A percentile compares a stretch with the other conserved stretches of the same genome.
phyloP scores from a whole-genome alignment of 2,113 vertebrate species.

The Ochotona princeps region DNA sequence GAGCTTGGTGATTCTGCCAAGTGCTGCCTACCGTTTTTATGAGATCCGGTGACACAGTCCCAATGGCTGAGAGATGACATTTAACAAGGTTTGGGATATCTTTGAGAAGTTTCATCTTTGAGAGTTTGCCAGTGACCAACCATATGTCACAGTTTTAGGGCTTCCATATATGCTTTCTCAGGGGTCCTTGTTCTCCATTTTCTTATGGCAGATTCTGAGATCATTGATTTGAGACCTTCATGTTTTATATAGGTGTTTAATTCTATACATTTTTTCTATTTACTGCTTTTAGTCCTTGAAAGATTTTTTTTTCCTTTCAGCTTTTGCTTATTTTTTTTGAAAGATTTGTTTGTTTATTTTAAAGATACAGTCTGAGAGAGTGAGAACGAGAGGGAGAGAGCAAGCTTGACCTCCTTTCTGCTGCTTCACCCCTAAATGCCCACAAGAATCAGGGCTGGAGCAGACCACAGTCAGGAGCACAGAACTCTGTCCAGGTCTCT shows the following conservation, averaged over 20 bases:
- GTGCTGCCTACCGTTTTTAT: not conserved
- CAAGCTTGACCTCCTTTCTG: no score
- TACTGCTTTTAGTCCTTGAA: no score
- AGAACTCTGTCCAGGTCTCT: no score
- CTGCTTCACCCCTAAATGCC: no score
- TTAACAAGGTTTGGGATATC: slow-evolving; percentile 1
- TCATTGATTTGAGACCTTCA: slow-evolving; percentile 6
- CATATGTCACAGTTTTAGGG: not conserved
- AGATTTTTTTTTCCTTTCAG: not conserved
- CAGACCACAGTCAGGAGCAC: no score
- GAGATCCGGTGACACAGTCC: not conserved
- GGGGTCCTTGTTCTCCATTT: slow-evolving; percentile 28
- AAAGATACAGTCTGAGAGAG: no score
- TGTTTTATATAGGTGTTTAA: not conserved
- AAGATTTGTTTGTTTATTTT: no score
- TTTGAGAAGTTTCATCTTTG: not conserved
- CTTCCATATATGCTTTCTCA: not conserved
- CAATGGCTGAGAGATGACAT: not conserved
- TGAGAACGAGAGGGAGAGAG: no score
- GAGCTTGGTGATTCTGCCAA: slow-evolving; percentile 30
- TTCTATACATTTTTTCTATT: not conserved
- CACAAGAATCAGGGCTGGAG: no score
- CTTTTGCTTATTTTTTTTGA: no score
- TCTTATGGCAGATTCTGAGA: not conserved
- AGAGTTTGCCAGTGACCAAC: not conserved